A percentile compares a stretch with the other conserved stretches of the same genome.
Evolutionary conservation across 1,140 invertebrate species (phyloP).

Genomic region (Trichoplusia ni): DNA sequence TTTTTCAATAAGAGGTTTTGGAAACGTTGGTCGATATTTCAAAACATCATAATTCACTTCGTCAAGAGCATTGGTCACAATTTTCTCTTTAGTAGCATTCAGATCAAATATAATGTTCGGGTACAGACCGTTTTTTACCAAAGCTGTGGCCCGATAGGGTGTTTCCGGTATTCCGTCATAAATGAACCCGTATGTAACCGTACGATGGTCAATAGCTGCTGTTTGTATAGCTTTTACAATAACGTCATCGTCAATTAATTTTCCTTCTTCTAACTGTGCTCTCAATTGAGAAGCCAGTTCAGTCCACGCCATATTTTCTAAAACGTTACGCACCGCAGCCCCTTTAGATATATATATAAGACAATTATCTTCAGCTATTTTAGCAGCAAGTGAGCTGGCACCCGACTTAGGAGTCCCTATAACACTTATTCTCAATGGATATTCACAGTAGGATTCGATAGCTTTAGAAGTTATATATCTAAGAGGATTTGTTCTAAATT

Average conservation of each 20-base stretch:
- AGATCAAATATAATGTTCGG: conserved; percentile 82
- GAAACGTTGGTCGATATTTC: conserved; percentile 68
- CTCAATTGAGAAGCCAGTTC: conserved; percentile 69
- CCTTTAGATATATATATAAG: conserved; percentile 80
- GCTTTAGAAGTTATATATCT: conserved; percentile 74
- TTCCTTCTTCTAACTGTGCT: conserved; percentile 61
- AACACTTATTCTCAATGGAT: conserved; percentile 87
- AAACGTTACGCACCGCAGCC: conserved; percentile 74
- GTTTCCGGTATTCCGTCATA: conserved; percentile 83
- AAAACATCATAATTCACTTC: conserved; percentile 62
- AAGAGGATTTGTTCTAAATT: conserved; percentile 80
- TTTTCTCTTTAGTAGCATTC: conserved; percentile 53
- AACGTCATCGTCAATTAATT: conserved; percentile 64
- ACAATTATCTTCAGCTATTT: conserved; percentile 78
- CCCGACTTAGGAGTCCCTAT: conserved; percentile 93
- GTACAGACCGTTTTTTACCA: conserved; percentile 76
- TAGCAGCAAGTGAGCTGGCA: conserved; percentile 86
- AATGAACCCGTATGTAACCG: conserved; percentile 79
- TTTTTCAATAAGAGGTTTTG: conserved; percentile 66
- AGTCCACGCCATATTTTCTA: conserved; percentile 76
- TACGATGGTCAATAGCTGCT: conserved; percentile 68
- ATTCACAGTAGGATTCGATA: conserved; percentile 67
- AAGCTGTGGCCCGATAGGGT: conserved; percentile 70
- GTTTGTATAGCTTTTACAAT: conserved; percentile 79
- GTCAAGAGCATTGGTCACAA: conserved; percentile 64